phyloP scores from a whole-genome alignment of 2,888 invertebrate genomes.

The Pyrrhosoma nymphula region DNA sequence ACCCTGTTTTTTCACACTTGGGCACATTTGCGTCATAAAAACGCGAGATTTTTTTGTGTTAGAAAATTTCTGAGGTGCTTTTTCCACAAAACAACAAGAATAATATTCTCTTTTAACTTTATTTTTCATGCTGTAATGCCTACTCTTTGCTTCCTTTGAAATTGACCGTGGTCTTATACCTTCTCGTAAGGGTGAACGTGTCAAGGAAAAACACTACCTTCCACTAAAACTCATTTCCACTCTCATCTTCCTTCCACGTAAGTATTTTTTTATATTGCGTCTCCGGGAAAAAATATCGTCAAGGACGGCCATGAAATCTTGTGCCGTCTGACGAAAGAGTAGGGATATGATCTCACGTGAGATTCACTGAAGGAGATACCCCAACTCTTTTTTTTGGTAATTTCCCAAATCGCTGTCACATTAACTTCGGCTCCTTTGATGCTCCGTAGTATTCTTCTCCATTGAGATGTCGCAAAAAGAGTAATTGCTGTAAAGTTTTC shows the following conservation, averaged over 20 bases:
- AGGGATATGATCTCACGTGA: background rate
- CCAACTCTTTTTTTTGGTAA: background rate
- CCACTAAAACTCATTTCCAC: background rate
- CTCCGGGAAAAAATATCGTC: background rate
- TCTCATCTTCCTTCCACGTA: background rate
- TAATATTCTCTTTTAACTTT: background rate
- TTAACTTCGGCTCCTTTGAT: background rate
- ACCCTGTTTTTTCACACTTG: background rate
- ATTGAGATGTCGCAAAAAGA: background rate
- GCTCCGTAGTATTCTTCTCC: background rate
- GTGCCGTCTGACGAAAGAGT: background rate
- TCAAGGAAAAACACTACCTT: constrained; percentile 4
- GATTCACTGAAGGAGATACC: background rate
- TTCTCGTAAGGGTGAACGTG: background rate
- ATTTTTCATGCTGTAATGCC: background rate
- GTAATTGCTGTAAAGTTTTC: background rate
- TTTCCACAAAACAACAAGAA: background rate
- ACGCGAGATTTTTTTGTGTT: background rate
- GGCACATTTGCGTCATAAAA: background rate
- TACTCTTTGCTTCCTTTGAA: background rate
- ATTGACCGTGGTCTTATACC: background rate
- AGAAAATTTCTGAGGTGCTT: background rate
- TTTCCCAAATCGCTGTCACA: background rate
- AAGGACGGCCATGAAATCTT: background rate
- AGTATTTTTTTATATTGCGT: background rate